A percentile compares a stretch with the other conserved stretches of the same genome.
Evolutionary conservation across 2,888 invertebrate genomes (phyloP).

Genomic region (Tachystola acroxantha): DNA sequence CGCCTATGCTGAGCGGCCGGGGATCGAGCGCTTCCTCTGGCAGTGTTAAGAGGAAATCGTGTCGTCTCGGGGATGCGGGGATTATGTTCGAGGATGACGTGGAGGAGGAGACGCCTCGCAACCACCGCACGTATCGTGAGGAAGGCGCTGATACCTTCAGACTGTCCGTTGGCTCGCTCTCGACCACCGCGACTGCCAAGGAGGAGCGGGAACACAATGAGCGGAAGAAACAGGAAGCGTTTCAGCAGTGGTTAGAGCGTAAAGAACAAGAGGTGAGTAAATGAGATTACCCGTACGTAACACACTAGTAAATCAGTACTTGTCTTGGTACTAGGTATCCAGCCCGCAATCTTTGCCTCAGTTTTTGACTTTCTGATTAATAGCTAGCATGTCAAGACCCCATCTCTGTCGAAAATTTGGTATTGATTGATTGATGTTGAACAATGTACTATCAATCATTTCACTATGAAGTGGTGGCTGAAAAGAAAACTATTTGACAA

Average conservation of each 20-base stretch:
- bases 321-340: no score
- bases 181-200: conserved; percentile 65
- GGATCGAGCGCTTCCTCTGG: conserved; percentile 48
- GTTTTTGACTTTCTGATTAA: no score
- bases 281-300: no score
- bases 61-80: conserved; percentile 34
- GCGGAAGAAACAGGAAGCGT: conserved; percentile 58
- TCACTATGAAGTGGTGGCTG: no score
- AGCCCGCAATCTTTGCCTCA: no score
- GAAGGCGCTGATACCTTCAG: conserved; percentile 64
- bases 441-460: no score
- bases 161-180: conserved; percentile 60
- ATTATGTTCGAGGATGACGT: conserved; percentile 18
- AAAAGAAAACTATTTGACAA: no score
- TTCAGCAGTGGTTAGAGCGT: conserved; percentile 57
- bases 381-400: no score
- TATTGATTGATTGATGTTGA: no score
- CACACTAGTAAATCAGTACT: no score
- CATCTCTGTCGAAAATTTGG: no score
- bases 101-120: conserved; percentile 49
- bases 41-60: conserved; percentile 61
- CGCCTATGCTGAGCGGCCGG: conserved; percentile 58
- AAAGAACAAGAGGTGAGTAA: conserved; percentile 69
- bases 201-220: conserved; percentile 63
- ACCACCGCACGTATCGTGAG: conserved; percentile 53